phyloP scores from a whole-genome alignment of 1,140 invertebrate species.

The Drosophila athabasca region DNA sequence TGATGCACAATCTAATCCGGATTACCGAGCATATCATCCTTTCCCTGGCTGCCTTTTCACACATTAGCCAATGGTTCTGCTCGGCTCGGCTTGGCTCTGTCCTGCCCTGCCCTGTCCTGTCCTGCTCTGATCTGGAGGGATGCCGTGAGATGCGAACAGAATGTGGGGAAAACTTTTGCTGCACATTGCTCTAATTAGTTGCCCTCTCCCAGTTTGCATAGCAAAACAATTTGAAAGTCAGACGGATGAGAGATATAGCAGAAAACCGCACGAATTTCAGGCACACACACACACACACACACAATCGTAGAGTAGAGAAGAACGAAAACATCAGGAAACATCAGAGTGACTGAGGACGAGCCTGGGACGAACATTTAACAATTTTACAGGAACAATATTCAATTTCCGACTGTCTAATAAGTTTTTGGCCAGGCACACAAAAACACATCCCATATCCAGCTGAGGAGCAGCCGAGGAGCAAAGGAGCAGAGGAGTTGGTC shows the following conservation, averaged over 20 bases:
- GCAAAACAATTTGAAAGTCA: constrained; percentile 51
- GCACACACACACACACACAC: constrained; percentile 22
- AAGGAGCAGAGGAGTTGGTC: constrained; percentile 23
- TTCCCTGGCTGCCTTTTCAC: constrained; percentile 30
- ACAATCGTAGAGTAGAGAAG: neutral
- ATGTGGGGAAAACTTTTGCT: constrained; percentile 37
- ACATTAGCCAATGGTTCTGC: constrained; percentile 28
- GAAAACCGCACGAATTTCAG: constrained; percentile 12
- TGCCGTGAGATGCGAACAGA: too few species aligned
- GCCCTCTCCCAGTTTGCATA: constrained; percentile 22
- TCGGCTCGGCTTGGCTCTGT: neutral
- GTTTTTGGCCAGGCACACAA: constrained; percentile 68
- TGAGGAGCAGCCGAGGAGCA: too few species aligned
- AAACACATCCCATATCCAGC: neutral
- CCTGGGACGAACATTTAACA: constrained; percentile 63
- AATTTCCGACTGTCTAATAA: constrained; percentile 81
- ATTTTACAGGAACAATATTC: constrained; percentile 78
- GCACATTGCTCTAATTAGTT: constrained; percentile 58
- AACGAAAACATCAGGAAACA: constrained; percentile 46
- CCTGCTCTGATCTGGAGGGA: too few species aligned
- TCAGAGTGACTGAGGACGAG: constrained; percentile 53
- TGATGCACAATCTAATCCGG: constrained; percentile 30
- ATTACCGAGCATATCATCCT: constrained; percentile 27
- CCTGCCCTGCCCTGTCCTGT: too few species aligned
- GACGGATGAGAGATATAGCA: constrained; percentile 15